Base-by-base conservation (phyloP, 64 coral and sea anemone species). In the Platygyra sinensis region DNA sequence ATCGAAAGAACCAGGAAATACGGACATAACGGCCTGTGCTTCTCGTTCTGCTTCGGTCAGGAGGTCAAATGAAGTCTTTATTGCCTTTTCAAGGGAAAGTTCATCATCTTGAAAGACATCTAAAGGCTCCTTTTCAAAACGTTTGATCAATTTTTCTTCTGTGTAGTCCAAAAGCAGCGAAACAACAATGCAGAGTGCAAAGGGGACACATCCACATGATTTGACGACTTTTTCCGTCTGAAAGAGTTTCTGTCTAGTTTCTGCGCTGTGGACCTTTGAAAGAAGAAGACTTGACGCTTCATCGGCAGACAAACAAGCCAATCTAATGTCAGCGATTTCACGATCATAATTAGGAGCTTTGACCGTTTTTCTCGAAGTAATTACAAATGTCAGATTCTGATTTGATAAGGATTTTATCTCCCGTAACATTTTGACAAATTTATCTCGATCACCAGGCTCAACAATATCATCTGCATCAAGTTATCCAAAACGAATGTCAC, bases 101-200 rank as follows among this genome's bases (percentile, higher is more conserved):
- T 50, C 60, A n/a, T 60, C 50, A 19, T 89, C 28, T 29, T 78
- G 65, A 50, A 94, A 25, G n/a, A 62, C 62, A 32, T 83, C 65
- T 28, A 87, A 75, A 32, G 87, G 92, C 15, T 88, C 50, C 6
- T 74, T 38, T 33, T 75, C 32, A 13, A 93, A 79, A 46, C 62
- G 52, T 19, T 46, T 8, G 28, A 89, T 83, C 50, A 93, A 77
- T 7, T 42, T 20, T 29, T 52, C 17, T 22, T 75, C 52, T 24
- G 4, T 76, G 69, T 72, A 83, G 79, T 82, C 77, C 4, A 69
- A 75, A 46, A 94, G 63, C 19, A 89, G 22, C 15, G 92, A 81
- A 3, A 86, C 79, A 59, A 82, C 31, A 10, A 94, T 94, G 46
- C 93, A 86, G 31, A 94, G 88, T 11, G 81, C 93, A 11, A 94